Conservation (phyloP, 2,888 invertebrate genomes). For the Mythimna loreyi region DNA sequence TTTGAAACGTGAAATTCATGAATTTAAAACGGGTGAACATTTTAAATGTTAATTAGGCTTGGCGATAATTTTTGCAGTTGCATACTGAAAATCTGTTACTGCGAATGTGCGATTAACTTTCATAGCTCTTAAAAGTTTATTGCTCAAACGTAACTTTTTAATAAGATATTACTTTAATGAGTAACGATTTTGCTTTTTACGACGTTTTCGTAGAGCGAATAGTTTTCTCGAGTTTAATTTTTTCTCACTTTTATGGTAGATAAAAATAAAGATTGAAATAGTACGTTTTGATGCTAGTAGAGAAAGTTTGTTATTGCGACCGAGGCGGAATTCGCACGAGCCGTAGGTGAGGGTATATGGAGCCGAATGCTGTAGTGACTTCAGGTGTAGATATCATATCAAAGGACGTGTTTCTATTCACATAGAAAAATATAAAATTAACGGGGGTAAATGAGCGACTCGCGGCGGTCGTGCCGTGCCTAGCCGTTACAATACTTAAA, state of each 20-base stretch:
- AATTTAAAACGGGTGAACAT: constrained; percentile 66
- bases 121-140: constrained; percentile 39
- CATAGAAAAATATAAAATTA: no score
- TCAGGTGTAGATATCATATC: no score
- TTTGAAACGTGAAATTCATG: constrained; percentile 71
- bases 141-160: constrained; percentile 15
- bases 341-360: no score
- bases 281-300: no score
- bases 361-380: no score
- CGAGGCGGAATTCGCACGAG: no score
- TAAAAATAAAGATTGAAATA: no score
- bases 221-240: background rate
- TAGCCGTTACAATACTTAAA: no score
- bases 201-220: background rate
- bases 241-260: background rate
- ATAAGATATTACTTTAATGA: constrained; percentile 21
- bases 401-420: no score
- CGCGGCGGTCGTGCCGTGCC: no score
- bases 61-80: constrained; percentile 60
- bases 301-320: no score
- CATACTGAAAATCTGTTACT: constrained; percentile 51
- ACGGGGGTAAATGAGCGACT: no score
- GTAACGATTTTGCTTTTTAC: constrained; percentile 7
- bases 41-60: constrained; percentile 69
- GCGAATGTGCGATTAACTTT: constrained; percentile 49